Conservation (phyloP, 2,797 vertebrate genomes). For the Gadopsis marmoratus region DNA sequence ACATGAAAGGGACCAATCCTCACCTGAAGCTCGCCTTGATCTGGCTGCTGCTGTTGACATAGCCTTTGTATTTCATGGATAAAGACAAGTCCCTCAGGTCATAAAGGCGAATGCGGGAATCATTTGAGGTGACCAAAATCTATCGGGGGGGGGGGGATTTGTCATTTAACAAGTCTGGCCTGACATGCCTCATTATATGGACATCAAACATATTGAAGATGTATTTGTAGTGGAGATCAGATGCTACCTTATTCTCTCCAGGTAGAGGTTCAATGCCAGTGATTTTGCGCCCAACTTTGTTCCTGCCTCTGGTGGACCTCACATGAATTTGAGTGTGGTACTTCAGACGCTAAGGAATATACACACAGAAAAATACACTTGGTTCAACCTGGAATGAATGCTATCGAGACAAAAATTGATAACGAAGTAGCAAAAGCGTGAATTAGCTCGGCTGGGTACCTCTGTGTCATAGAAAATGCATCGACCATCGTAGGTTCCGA, state of each 20-base stretch:
- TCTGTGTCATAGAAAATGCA: slow-evolving; percentile 99
- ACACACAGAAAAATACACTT: neutral
- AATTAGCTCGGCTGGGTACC: slow-evolving; percentile 76
- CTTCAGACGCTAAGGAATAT: slow-evolving; percentile 90
- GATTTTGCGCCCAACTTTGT: slow-evolving; percentile 98
- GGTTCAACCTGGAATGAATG: neutral
- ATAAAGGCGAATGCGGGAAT: slow-evolving; percentile 96
- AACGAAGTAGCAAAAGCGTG: neutral
- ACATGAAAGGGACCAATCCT: slow-evolving; percentile 28
- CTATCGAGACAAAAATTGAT: neutral
- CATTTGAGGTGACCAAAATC: slow-evolving; percentile 98
- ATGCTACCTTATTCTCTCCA: slow-evolving; percentile 97
- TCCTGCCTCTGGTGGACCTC: slow-evolving; percentile 96
- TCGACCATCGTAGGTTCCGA: slow-evolving; percentile 97
- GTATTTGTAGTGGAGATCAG: neutral
- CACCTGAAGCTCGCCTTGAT: slow-evolving; percentile 99
- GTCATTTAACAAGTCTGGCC: neutral
- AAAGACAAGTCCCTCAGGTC: slow-evolving; percentile 97
- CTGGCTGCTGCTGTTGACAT: slow-evolving; percentile 99
- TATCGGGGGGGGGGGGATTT: slow-evolving; percentile 59
- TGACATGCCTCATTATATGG: neutral
- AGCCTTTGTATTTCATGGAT: slow-evolving; percentile 99
- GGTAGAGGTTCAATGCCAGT: slow-evolving; percentile 98
- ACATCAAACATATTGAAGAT: neutral
- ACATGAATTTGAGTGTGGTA: slow-evolving; percentile 99